Evolutionary conservation across 2,797 vertebrate species (phyloP), one percentile per base, ranked within the genome.

Genomic region (Thalassophryne amazonica): DNA sequence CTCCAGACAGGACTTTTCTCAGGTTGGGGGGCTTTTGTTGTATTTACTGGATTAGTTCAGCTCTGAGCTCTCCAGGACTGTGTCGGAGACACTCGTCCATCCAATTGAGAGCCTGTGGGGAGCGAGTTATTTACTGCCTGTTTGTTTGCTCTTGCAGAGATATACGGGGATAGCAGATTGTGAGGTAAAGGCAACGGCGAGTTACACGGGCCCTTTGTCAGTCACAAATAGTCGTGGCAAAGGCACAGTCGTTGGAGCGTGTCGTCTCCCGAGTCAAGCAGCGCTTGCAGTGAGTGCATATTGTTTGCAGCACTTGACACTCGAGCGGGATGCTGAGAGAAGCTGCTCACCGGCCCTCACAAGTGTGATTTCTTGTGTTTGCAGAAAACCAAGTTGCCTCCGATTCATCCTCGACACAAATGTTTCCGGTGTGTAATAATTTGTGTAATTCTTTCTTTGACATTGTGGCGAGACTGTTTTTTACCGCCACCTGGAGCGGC

Each of bases 241-340:
- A 75, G 75, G 70, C 72, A 75, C 72, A 71, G 63, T 86, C 79
- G 54, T 30, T 4, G 65, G 67, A 83, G 83, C 76, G 54, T 60
- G 69, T 48, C 37, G 65, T 77, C 78, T 75, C 45, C 50, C 27
- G 73, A 85, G 77, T 83, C 47, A 75, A 86, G 78, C 78, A 16
- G 70, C 76, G 72, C 81, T 86, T 67, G 67, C 70, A 43, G 72
- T 81, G 74, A 90, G 84, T 87, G 80, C 76, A 84, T 86, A 88
- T 89, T 90, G 85, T 90, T 83, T 86, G 83, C 78, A 67, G 80
- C 84, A 86, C 87, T 89, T 90, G 85, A 89, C 83, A 82, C 62
- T 3, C 35, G 72, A 73, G 78, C 48, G 28, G 22, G 41, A 58
- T 62, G 67, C 67, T 81, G 78, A 82, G 77, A 63, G 78, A 78